Evolutionary conservation across 2,888 invertebrate genomes (phyloP).

Genomic region (Tiliacea aurago): DNA sequence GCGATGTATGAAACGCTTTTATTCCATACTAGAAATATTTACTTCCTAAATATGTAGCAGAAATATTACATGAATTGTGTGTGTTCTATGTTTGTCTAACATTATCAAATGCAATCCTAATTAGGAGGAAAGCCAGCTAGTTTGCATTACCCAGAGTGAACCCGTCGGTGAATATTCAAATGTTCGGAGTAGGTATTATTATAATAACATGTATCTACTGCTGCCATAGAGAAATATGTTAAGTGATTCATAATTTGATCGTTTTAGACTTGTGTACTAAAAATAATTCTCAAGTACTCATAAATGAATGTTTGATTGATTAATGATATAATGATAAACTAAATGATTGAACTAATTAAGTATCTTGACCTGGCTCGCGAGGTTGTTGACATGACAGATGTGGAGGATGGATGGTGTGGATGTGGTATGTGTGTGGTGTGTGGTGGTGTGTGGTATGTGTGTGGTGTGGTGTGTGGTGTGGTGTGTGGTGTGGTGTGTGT

Average conservation of each 20-base stretch:
- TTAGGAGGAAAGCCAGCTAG: not conserved
- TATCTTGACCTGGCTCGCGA: no score
- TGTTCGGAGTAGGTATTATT: constrained; percentile 21
- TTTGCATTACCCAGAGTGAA: constrained; percentile 23
- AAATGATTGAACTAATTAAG: no score
- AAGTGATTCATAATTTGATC: constrained; percentile 41
- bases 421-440: no score
- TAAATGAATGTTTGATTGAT: not conserved
- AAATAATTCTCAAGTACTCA: not conserved
- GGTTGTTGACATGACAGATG: no score
- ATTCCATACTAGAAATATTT: not conserved
- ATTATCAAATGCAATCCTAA: constrained; percentile 33
- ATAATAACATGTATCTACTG: not conserved
- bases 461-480: no score
- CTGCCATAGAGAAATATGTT: constrained; percentile 26
- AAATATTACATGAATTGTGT: not conserved
- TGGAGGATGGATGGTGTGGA: no score
- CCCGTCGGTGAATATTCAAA: constrained; percentile 37
- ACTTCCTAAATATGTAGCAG: not conserved
- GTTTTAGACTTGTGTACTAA: not conserved
- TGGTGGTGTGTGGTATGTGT: no score
- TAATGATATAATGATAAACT: not conserved
- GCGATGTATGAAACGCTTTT: not conserved
- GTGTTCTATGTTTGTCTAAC: constrained; percentile 12
- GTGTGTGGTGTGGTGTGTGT: no score